Conservation (phyloP, 1,140 invertebrate genomes). For the Archivesica marissinica region DNA sequence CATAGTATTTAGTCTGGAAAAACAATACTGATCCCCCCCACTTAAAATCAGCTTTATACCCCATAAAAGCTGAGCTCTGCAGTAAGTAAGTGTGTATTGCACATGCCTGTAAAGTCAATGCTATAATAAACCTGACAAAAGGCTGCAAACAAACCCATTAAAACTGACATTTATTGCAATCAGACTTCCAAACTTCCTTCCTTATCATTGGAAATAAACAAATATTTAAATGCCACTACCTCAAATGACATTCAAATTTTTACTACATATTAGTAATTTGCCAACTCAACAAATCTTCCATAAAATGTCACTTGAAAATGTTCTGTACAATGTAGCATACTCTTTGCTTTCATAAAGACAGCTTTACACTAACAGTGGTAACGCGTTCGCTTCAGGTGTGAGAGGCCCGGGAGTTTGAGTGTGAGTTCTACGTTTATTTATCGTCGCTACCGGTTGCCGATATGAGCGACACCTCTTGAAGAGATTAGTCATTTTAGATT, state of each 20-base stretch:
- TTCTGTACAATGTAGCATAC: neutral
- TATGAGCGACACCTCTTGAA: too few relatives aligned
- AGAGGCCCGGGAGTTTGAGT: too few relatives aligned
- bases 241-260: conserved; percentile 55
- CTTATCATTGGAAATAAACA: conserved; percentile 62
- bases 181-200: conserved; percentile 58
- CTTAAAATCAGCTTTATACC: neutral
- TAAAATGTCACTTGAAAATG: conserved; percentile 43
- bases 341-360: neutral
- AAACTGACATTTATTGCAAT: conserved; percentile 57
- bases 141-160: conserved; percentile 54
- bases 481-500: too few relatives aligned
- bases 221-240: conserved; percentile 63
- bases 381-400: too few relatives aligned
- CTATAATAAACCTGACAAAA: conserved; percentile 50
- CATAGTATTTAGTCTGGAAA: neutral
- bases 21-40: neutral
- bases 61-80: neutral
- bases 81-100: conserved; percentile 26
- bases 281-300: conserved; percentile 39
- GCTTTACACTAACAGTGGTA: too few relatives aligned
- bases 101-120: conserved; percentile 32
- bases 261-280: conserved; percentile 49
- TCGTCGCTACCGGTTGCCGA: too few relatives aligned
- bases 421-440: too few relatives aligned